Evolutionary conservation across 2,888 invertebrate genomes (phyloP), one percentile per base, ranked within the genome.

Genomic region (Hesperia comma): DNA sequence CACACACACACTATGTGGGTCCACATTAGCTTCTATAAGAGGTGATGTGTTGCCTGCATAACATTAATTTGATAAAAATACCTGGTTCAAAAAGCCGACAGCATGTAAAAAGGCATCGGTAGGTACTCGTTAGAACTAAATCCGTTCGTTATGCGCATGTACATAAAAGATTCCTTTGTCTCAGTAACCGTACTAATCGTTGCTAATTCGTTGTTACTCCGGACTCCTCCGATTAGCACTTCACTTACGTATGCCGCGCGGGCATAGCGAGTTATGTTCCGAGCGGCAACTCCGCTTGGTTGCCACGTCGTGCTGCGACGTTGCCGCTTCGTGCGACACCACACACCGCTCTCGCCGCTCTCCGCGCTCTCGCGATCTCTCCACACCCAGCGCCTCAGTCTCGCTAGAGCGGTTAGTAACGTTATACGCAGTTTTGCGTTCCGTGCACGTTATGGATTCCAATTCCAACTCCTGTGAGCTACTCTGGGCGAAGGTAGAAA

Each of bases 351-450:
- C 83, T 86, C 87, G 79, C 73, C 77, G 81, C 84, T 85, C 86
- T 83, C 86, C 64, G 73, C 74, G 68, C 69, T 84, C 82, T 84
- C 86, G 77, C 70, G 75, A 79, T 2, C 82, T 82, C 84, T 81
- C 82, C 63, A 71, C 74, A 67, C 75, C 71, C 71, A 71, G 71
- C 76, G 79, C 79, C 81, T 84, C 88, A 91, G 91, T 91, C 88
- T 91, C 90, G 87, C 90, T 89, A 90, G 89, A 91, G 87, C 87
- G 64, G 81, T 78, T 75, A 79, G 77, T 75, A 75, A 84, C 88
- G 87, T 77, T 72, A 77, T 77, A 66, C 54, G 58, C 53, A 60
- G 46, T 66, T 60, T 58, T 53, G 57, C 37, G 57, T 51, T 74
- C 73, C 70, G 73, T 71, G 71, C 62, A 68, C 70, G 71, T 72